phyloP scores from a whole-genome alignment of 2,888 invertebrate species.

The Lasius platythorax region DNA sequence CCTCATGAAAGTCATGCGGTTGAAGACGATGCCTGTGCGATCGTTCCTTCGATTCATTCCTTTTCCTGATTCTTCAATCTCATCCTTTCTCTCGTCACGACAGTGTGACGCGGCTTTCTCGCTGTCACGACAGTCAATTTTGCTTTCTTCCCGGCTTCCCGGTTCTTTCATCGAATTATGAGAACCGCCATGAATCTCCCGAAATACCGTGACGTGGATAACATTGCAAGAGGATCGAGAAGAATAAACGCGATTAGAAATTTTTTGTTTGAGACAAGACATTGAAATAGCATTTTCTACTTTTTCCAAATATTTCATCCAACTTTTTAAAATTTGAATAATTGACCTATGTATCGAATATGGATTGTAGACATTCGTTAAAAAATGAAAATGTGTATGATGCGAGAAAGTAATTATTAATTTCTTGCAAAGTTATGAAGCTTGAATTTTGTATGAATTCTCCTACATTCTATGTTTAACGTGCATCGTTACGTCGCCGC shows the following conservation, averaged over 20 bases:
- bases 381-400: background rate
- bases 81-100: constrained; percentile 31
- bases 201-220: constrained; percentile 46
- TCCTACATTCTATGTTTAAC: background rate
- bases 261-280: constrained; percentile 18
- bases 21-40: constrained; percentile 58
- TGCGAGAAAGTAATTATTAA: background rate
- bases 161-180: constrained; percentile 53
- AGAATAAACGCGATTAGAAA: constrained; percentile 24
- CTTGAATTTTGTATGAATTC: background rate
- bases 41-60: constrained; percentile 79
- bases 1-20: constrained; percentile 70
- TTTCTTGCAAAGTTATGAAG: background rate
- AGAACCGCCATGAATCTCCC: constrained; percentile 33
- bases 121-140: constrained; percentile 31
- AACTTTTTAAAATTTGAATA: background rate
- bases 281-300: background rate
- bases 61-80: constrained; percentile 34
- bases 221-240: background rate
- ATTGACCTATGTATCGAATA: background rate
- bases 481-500: background rate
- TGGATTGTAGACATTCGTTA: background rate
- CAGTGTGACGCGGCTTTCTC: constrained; percentile 32
- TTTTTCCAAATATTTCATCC: background rate
- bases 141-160: constrained; percentile 23